Evolutionary conservation across 2,113 vertebrate species (phyloP), one percentile per base, ranked within the genome.

Genomic region (Paedocypris sp.): DNA sequence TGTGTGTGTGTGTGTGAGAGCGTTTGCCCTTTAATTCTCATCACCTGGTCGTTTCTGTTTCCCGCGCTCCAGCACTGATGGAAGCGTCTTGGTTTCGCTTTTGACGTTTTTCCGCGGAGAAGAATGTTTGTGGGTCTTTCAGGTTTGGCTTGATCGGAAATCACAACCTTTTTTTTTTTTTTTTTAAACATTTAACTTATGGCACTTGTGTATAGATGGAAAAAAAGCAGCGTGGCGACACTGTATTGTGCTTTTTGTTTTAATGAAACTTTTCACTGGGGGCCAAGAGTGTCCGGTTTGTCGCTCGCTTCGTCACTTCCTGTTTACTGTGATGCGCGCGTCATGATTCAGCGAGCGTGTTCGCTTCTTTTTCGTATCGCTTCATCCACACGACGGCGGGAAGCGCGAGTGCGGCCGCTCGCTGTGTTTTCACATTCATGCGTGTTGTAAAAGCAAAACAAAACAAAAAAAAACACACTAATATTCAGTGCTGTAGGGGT

Each of bases 141-240:
- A 50, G 47, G 52, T 51, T 60, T 75, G 67, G 64, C 71, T 80
- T 66, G 53, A 53, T 62, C 36, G 64, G 72, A 23, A 31, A 54
- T 33, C 56, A 56, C 60, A 58, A 38, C 28, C 53, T 31, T 41
- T 28, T 15, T 48, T 67, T 28, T 48, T 18, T 67, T 5, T 53
- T 68, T 68, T 57, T 64, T 18, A 59, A 65, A 38, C 59, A 73
- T 76, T 80, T 77, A 74, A 77, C 77, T 80, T 83, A 57, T 75
- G 76, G 79, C 78, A 77, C 78, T 82, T 77, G 75, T 85, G 82
- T 87, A 85, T 83, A 87, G 81, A 81, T 84, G 82, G 85, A 86
- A 83, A 85, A 72, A 72, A 60, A 66, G 72, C 65, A 71, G 62
- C 19, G 62, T 58, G 72, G 69, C 69, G 73, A 83, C 82, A 83